Evolutionary conservation across 2,888 invertebrate species (phyloP).

Genomic region (Thyatira batis): DNA sequence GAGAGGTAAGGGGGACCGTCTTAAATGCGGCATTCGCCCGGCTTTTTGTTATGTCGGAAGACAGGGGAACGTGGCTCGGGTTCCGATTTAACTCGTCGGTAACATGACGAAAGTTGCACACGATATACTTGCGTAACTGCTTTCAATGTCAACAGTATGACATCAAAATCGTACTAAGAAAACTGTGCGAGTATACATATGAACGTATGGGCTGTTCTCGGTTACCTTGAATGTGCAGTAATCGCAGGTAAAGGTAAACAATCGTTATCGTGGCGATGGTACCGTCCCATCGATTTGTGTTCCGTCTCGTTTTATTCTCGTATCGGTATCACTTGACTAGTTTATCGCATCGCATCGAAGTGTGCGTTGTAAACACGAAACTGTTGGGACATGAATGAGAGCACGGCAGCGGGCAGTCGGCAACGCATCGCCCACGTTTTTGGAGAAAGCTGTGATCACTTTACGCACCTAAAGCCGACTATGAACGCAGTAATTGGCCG

Average conservation of each 20-base stretch:
- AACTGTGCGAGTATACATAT: constrained; percentile 26
- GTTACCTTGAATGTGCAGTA: constrained; percentile 67
- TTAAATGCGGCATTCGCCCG: constrained; percentile 74
- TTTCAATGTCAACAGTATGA: constrained; percentile 75
- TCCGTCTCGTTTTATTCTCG: constrained; percentile 44
- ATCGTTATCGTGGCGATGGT: constrained; percentile 59
- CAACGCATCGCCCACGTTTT: constrained; percentile 67
- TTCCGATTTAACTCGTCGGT: constrained; percentile 20
- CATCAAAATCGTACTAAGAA: constrained; percentile 25
- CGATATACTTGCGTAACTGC: constrained; percentile 67
- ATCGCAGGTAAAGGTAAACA: constrained; percentile 79
- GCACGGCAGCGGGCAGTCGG: constrained; percentile 55
- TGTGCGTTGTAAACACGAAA: constrained; percentile 47
- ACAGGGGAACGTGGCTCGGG: constrained; percentile 38
- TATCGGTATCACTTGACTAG: constrained; percentile 36
- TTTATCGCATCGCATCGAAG: constrained; percentile 32
- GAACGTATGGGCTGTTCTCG: constrained; percentile 34
- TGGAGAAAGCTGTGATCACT: constrained; percentile 60
- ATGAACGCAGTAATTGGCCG: constrained; percentile 13
- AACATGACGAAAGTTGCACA: constrained; percentile 45
- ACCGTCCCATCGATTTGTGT: constrained; percentile 58
- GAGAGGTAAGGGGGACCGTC: constrained; percentile 86
- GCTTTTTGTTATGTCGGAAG: constrained; percentile 65
- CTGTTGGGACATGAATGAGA: constrained; percentile 52
- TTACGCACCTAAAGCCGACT: constrained; percentile 25